These are phyloP conservation scores for Lycia hirtaria DNA, from an alignment of 2,888 invertebrate genomes.

Conservation along the genomic window DNA sequence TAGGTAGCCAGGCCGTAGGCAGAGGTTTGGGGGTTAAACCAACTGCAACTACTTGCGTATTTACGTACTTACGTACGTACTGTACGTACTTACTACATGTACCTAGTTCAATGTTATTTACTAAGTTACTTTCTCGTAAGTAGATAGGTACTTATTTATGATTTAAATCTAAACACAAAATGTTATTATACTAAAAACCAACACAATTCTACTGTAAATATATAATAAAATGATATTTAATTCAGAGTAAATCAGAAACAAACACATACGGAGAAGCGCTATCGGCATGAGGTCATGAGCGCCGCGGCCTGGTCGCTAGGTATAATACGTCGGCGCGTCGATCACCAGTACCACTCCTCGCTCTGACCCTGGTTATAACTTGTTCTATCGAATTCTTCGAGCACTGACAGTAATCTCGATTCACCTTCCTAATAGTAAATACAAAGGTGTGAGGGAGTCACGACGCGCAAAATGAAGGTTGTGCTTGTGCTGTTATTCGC, in stretches of 20 bases:
- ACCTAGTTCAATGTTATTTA: no score
- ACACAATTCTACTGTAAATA: no score
- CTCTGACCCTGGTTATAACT: slow-evolving; percentile 52
- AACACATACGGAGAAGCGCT: slow-evolving; percentile 56
- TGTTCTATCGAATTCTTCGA: slow-evolving; percentile 35
- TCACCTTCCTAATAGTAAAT: slow-evolving; percentile 34
- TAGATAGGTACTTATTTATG: no score
- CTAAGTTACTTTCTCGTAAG: no score
- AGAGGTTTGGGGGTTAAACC: no score
- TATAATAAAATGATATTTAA: not conserved
- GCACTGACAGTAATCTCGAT: slow-evolving; percentile 24
- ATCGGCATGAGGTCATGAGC: slow-evolving; percentile 66
- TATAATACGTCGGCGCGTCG: slow-evolving; percentile 26
- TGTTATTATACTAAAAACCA: no score
- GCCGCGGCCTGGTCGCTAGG: slow-evolving; percentile 59
- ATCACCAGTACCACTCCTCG: slow-evolving; percentile 37
- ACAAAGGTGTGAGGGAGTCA: slow-evolving; percentile 28
- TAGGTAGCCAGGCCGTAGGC: no score
- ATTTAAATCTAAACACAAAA: no score
- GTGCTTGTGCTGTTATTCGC: slow-evolving; percentile 61
- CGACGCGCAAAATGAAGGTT: slow-evolving; percentile 62
- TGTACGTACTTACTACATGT: no score
- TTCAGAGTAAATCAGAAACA: slow-evolving; percentile 45
- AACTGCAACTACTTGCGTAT: no score
- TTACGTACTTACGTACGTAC: no score